Percentiles rank a stretch among this genome's conserved stretches.
phyloP scores from a whole-genome alignment of 1,140 invertebrate species.

The Drosophila sulfurigaster region DNA sequence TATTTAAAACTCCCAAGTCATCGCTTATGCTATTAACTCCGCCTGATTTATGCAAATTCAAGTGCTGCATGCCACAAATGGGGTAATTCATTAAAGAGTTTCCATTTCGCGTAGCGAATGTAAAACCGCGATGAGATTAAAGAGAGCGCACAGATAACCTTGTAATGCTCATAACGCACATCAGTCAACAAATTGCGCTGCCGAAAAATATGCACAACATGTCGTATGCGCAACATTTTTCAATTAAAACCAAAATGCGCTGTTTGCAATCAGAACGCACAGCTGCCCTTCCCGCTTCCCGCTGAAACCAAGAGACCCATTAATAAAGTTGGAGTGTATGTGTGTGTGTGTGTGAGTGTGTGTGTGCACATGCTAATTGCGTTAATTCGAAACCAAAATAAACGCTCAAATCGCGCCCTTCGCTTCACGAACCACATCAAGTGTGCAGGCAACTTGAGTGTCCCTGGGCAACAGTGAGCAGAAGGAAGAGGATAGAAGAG shows the following conservation, averaged over 20 bases:
- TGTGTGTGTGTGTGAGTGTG: slow-evolving; percentile 7
- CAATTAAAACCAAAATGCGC: slow-evolving; percentile 72
- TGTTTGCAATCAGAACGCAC: slow-evolving; percentile 42
- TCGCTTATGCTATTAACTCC: not conserved
- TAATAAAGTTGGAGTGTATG: slow-evolving; percentile 44
- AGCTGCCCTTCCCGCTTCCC: not conserved
- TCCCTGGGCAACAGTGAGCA: slow-evolving; percentile 2
- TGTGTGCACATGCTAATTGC: slow-evolving; percentile 64
- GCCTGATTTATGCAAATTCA: slow-evolving; percentile 10
- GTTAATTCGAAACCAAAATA: slow-evolving; percentile 78
- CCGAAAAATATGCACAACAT: slow-evolving; percentile 53
- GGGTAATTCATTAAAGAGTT: slow-evolving; percentile 6
- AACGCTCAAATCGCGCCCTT: slow-evolving; percentile 38
- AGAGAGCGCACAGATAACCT: slow-evolving; percentile 41
- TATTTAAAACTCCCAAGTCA: not conserved
- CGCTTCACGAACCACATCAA: slow-evolving; percentile 6
- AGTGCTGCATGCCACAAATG: not conserved
- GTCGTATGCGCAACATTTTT: slow-evolving; percentile 76
- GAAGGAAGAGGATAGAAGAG: not conserved
- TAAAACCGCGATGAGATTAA: slow-evolving; percentile 43
- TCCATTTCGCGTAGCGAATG: slow-evolving; percentile 53
- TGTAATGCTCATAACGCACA: slow-evolving; percentile 39
- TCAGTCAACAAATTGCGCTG: slow-evolving; percentile 60
- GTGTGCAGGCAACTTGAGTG: slow-evolving; percentile 16
- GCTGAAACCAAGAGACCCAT: not conserved